Evolutionary conservation across 1,140 invertebrate genomes (phyloP).

Genomic region (Eupristina koningsbergeri): DNA sequence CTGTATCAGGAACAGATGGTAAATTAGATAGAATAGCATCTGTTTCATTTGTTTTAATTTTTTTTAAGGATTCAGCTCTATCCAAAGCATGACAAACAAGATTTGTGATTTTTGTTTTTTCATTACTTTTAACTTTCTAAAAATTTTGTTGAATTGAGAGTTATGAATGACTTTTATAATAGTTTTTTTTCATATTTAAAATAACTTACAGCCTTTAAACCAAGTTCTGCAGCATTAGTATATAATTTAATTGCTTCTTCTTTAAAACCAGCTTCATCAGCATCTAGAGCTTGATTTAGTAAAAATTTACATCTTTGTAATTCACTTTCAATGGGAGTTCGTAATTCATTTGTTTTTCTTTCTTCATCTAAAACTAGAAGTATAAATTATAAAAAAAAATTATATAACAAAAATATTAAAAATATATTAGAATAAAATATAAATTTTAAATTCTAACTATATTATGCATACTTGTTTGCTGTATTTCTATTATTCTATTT

Average conservation of each 20-base stretch:
- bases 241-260: slow-evolving; percentile 89
- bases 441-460: background rate
- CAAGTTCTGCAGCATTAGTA: slow-evolving; percentile 89
- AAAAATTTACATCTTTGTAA: slow-evolving; percentile 87
- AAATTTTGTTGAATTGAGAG: slow-evolving; percentile 43
- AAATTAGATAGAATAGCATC: slow-evolving; percentile 59
- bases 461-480: slow-evolving; percentile 68
- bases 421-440: slow-evolving; percentile 14
- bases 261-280: slow-evolving; percentile 84
- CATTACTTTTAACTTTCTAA: slow-evolving; percentile 76
- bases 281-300: slow-evolving; percentile 88
- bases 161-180: slow-evolving; percentile 9
- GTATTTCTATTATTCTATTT: slow-evolving; percentile 75
- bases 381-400: background rate
- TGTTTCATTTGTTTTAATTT: slow-evolving; percentile 67
- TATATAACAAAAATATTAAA: slow-evolving; percentile 11
- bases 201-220: slow-evolving; percentile 81
- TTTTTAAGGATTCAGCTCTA: slow-evolving; percentile 86
- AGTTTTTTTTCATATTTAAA: slow-evolving; percentile 19
- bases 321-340: slow-evolving; percentile 72
- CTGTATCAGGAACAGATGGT: slow-evolving; percentile 68
- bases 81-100: slow-evolving; percentile 84
- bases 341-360: slow-evolving; percentile 68
- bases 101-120: slow-evolving; percentile 79
- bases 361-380: slow-evolving; percentile 70